Base-by-base conservation (phyloP, 2,888 invertebrate genomes). In the Pollenia angustigena region DNA sequence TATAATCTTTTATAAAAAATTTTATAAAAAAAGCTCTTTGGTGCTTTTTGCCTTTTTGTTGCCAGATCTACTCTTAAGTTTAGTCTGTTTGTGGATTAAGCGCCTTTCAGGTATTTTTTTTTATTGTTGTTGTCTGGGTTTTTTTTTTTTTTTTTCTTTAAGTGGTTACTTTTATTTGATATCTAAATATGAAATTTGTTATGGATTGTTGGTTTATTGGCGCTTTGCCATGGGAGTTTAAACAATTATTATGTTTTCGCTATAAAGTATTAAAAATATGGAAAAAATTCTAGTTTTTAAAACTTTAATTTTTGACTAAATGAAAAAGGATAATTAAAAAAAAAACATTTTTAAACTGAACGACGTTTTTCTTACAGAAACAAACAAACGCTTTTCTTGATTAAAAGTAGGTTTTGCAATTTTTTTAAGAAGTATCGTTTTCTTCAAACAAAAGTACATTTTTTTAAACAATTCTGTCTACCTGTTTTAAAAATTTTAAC, bases 1-100 rank as follows among this genome's bases (percentile, higher is more conserved):
- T 74, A 64, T 48, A 84, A 87, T 87, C 87, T 62, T 76, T 84
- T 81, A 72, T 81, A 60, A 46, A 32, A 32, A 32, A 44, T 62
- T 76, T 84, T 81, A 72, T 81, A 60, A 46, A 32, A 32, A 32
- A 44, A 32, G 12, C 2, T 32, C 32, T 12, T 11, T 48, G 8
- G n/a, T 74, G 48, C 32, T 48, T 72, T 71, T 23, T 48, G 0
- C 4, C 6, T 16, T 69, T 71, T 54, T 46, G n/a, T 44, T n/a
- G n/a, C n/a, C 14, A 58, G 7, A 58, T 40, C 42, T 16, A 23
- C 16, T 14, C 7, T 44, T 50, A 40, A 16, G 50, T 50, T 12
- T 12, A 32, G 18, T 62, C 12, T 16, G 42, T 56, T 44, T 40
- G 32, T 50, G 42, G 40, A 52, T 9, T 48, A 58, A 68, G 74